Evolutionary conservation across 1,140 invertebrate genomes (phyloP), one percentile per base, ranked within the genome.

Genomic region (Ceratosolen fusciceps): DNA sequence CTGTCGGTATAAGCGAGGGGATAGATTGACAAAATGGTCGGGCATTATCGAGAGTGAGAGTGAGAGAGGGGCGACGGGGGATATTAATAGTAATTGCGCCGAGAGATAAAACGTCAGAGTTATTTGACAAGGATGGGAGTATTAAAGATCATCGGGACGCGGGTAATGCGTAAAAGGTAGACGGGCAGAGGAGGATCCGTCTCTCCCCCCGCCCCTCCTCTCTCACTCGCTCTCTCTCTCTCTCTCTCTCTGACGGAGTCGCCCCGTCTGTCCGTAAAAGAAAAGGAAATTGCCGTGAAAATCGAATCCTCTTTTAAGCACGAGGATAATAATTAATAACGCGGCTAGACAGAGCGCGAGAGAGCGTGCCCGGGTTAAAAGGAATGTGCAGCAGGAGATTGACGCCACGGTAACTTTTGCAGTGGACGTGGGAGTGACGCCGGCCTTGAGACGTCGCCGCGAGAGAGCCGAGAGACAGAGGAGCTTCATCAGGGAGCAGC

Each of bases 391-490:
- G 14, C 16, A 74, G 37, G 26, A 83, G 72, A 80, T 82, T 77
- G 81, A 26, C 47, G 82, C 74, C 21, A 37, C 29, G 31, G 67
- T 65, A 67, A 68, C 67, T 81, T 37, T 87, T 89, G 74, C 82
- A 87, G 86, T 89, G 71, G 93, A 93, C 83, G 93, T 92, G 76
- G 94, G 94, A 71, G 94, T 96, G 29, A 95, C 95, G 14, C 95
- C 95, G 26, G 95, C 94, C 31, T 88, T 96, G 75, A 91, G 94
- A 82, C 90, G 94, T 77, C 90, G 95, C 74, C 89, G 95, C 58
- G 95, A 96, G 88, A 92, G 95, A 76, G 94, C 95, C 9, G 94
- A 96, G 86, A 91, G 95, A 82, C 96, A 97, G 86, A 92, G 94
- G 80, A 94, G 93, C 84, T 95, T 96, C 87, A 93, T 96, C 83